Conservation (phyloP, 1,140 invertebrate species). For the Anagrus nilaparvatae region DNA sequence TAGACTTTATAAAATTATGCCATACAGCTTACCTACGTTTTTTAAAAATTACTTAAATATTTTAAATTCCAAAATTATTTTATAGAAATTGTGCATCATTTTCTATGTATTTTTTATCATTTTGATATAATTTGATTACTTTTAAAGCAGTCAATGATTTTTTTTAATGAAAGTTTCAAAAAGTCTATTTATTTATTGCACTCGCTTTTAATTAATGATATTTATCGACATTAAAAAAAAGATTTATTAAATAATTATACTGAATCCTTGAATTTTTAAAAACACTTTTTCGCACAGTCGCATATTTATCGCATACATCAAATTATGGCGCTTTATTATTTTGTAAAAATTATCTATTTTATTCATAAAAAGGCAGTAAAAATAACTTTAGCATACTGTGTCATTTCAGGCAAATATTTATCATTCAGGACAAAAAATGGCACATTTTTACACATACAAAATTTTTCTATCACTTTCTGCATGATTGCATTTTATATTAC, state of each 20-base stretch:
- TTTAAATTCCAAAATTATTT: too few relatives aligned
- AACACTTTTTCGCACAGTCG: constrained; percentile 3
- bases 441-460: constrained; percentile 10
- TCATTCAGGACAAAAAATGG: constrained; percentile 5
- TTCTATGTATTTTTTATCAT: too few relatives aligned
- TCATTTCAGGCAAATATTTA: too few relatives aligned
- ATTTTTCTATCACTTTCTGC: constrained; percentile 17
- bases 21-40: too few relatives aligned
- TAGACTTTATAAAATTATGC: too few relatives aligned
- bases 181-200: too few relatives aligned
- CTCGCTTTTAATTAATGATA: constrained; percentile 9
- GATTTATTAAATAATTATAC: constrained; percentile 8
- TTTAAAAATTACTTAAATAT: too few relatives aligned
- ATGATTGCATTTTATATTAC: too few relatives aligned
- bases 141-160: too few relatives aligned
- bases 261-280: constrained; percentile 1
- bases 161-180: too few relatives aligned
- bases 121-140: too few relatives aligned
- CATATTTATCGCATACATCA: constrained; percentile 9
- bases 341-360: constrained; percentile 14
- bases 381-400: constrained; percentile 18
- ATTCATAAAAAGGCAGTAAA: constrained; percentile 27
- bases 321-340: constrained; percentile 8
- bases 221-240: neutral
- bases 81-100: too few relatives aligned